phyloP scores from a whole-genome alignment of 2,113 vertebrate species.

The Prochilodus magdalenae region DNA sequence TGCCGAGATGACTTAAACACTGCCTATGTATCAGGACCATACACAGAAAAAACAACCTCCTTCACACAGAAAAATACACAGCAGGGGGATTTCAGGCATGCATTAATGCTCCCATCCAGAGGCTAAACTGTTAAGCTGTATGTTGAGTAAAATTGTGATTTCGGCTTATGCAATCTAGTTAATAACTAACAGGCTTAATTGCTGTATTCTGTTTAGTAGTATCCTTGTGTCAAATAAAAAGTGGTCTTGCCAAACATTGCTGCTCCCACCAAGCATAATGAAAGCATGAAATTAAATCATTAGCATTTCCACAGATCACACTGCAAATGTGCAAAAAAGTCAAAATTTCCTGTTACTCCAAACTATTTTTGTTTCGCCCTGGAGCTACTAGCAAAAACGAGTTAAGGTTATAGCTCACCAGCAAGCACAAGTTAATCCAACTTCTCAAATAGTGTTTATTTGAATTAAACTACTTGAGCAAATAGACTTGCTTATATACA shows the following conservation, averaged over 20 bases:
- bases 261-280: background rate
- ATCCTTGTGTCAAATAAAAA: background rate
- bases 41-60: background rate
- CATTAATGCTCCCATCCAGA: background rate
- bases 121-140: background rate
- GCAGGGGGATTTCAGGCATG: background rate
- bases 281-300: too few relatives aligned
- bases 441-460: too few relatives aligned
- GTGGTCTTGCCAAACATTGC: background rate
- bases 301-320: too few relatives aligned
- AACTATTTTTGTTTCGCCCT: too few relatives aligned
- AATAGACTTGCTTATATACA: too few relatives aligned
- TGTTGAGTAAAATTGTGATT: background rate
- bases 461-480: too few relatives aligned
- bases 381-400: too few relatives aligned
- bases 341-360: too few relatives aligned
- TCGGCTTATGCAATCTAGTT: constrained; percentile 1
- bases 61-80: background rate
- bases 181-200: background rate
- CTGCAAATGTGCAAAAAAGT: too few relatives aligned
- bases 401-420: too few relatives aligned
- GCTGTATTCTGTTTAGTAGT: background rate
- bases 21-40: background rate
- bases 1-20: background rate
- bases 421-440: too few relatives aligned